phyloP scores from a whole-genome alignment of 2,113 vertebrate species.

The Trichechus manatus region DNA sequence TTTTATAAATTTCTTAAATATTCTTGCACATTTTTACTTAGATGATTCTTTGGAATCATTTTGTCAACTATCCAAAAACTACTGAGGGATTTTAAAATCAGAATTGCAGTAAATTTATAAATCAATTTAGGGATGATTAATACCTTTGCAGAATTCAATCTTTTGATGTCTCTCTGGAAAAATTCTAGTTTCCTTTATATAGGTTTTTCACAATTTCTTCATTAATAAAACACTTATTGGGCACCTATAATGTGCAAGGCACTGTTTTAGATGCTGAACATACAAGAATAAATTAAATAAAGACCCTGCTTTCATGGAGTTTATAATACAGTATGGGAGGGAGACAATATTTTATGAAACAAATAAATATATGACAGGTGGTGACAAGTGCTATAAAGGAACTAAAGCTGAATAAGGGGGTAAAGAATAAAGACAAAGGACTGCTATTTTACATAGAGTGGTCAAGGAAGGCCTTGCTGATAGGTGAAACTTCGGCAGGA shows the following conservation, averaged over 20 bases:
- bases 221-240: conserved; percentile 30
- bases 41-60: not conserved
- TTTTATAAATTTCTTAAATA: not conserved
- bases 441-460: not conserved
- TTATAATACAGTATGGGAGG: not conserved
- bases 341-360: not conserved
- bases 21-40: not conserved
- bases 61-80: not conserved
- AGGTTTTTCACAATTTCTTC: conserved; percentile 21
- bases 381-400: not conserved
- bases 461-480: not conserved
- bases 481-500: not conserved
- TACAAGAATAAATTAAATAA: not conserved
- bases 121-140: not conserved
- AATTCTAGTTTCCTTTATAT: not conserved
- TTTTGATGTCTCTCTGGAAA: not conserved
- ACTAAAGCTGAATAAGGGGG: not conserved
- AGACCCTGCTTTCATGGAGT: not conserved
- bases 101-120: conserved; percentile 18
- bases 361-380: not conserved
- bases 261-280: not conserved
- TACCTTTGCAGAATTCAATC: not conserved
- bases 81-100: not conserved
- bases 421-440: conserved; percentile 14
- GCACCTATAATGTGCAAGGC: not conserved